Percentiles rank a stretch among this genome's conserved stretches.
Conservation (phyloP, 2,888 invertebrate species). For the Cyclophora punctaria region DNA sequence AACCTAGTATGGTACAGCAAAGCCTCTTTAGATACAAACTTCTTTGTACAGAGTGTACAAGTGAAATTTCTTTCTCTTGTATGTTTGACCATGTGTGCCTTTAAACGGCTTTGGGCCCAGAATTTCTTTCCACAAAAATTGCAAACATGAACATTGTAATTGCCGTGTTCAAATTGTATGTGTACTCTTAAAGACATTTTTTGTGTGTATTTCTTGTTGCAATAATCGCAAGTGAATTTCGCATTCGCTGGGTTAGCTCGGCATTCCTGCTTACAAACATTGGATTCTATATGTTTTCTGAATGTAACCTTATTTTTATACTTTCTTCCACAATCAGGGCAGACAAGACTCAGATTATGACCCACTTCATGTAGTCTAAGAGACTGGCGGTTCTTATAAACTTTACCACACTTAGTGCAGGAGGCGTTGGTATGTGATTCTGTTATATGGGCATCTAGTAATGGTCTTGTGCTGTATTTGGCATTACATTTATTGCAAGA, state of each 20-base stretch:
- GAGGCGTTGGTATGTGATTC: slow-evolving; percentile 37
- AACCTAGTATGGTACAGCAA: slow-evolving; percentile 56
- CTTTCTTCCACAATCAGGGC: slow-evolving; percentile 48
- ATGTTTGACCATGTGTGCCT: slow-evolving; percentile 58
- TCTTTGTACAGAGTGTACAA: slow-evolving; percentile 44
- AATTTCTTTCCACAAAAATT: slow-evolving; percentile 59
- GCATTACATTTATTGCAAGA: slow-evolving; percentile 40
- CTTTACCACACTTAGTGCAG: slow-evolving; percentile 51
- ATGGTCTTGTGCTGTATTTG: slow-evolving; percentile 33
- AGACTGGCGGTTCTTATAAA: slow-evolving; percentile 38
- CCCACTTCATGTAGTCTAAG: slow-evolving; percentile 45
- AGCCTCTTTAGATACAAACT: slow-evolving; percentile 56
- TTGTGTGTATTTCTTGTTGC: slow-evolving; percentile 56
- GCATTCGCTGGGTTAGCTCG: slow-evolving; percentile 45
- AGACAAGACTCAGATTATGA: slow-evolving; percentile 41
- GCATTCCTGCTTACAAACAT: slow-evolving; percentile 41
- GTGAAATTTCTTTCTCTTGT: slow-evolving; percentile 53
- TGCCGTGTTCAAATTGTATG: slow-evolving; percentile 57
- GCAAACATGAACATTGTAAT: slow-evolving; percentile 53
- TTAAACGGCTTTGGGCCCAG: slow-evolving; percentile 52
- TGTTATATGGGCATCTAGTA: slow-evolving; percentile 34
- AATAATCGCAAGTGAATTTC: slow-evolving; percentile 54
- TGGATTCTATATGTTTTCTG: slow-evolving; percentile 45
- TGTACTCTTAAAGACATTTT: slow-evolving; percentile 56
- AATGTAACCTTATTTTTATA: slow-evolving; percentile 50